These are phyloP conservation scores for Diplodus sargus DNA, from an alignment of 2,797 vertebrate species.

Conservation along the genomic window DNA sequence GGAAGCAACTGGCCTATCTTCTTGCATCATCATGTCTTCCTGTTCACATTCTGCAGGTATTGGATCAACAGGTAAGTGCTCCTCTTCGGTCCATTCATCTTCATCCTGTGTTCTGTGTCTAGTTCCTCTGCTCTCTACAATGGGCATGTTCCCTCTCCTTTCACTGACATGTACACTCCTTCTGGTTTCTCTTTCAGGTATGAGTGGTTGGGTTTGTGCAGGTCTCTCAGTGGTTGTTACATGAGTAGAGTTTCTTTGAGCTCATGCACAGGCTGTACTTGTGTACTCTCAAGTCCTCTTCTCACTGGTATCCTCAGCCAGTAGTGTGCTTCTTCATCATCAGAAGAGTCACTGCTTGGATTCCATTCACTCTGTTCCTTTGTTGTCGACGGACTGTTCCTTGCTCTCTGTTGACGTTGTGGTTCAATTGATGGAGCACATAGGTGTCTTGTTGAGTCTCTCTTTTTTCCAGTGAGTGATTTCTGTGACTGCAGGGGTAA, in stretches of 20 bases:
- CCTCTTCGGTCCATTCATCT: neutral
- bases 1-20: too few relatives aligned
- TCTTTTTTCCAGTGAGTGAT: neutral
- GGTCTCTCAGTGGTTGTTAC: neutral
- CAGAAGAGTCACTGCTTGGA: neutral
- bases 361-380: neutral
- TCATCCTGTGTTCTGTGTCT: neutral
- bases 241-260: neutral
- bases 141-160: neutral
- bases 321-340: neutral
- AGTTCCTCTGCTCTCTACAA: neutral
- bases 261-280: neutral
- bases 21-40: neutral
- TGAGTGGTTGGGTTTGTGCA: neutral
- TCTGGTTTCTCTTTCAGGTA: conserved; percentile 9
- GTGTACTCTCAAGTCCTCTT: conserved; percentile 4
- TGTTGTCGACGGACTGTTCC: neutral
- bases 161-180: neutral
- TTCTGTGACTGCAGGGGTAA: conserved; percentile 3
- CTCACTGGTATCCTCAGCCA: conserved; percentile 8
- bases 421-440: neutral
- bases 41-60: neutral
- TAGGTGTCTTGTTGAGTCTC: neutral
- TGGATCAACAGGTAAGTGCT: neutral
- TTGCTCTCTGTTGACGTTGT: neutral